phyloP scores from a whole-genome alignment of 2,113 vertebrate genomes.

The Trochalopteron elliotii region DNA sequence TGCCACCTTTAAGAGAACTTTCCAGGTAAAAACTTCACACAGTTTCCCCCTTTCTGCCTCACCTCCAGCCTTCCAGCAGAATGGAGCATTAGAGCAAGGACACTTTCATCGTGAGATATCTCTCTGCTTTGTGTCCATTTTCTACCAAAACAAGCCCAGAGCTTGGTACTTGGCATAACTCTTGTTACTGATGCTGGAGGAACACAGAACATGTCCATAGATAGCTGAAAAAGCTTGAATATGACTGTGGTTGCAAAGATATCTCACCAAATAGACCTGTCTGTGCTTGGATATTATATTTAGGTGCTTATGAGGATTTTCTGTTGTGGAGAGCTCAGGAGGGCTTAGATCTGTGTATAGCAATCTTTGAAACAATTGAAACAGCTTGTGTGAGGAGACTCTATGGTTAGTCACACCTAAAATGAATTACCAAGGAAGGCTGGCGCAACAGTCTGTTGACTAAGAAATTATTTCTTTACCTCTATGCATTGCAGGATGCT shows the following conservation, averaged over 20 bases:
- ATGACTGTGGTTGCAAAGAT: background rate
- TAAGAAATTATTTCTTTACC: background rate
- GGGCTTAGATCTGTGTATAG: background rate
- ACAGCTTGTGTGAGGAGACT: background rate
- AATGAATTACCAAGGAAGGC: background rate
- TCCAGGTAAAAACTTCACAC: background rate
- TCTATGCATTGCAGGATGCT: background rate
- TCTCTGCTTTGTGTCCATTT: background rate
- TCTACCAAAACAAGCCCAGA: background rate
- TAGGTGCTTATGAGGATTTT: background rate
- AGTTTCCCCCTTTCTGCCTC: background rate
- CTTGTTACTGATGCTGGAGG: background rate
- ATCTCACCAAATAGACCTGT: background rate
- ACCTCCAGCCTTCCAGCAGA: background rate
- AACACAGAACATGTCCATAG: background rate
- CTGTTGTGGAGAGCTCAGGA: background rate
- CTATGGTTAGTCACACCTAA: background rate
- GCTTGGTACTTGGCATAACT: background rate
- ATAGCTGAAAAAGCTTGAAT: background rate
- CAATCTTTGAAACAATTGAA: background rate
- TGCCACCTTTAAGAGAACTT: background rate
- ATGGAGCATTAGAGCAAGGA: background rate
- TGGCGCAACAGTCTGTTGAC: background rate
- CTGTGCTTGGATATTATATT: background rate
- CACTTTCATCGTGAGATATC: background rate